Evolutionary conservation across 1,140 invertebrate genomes (phyloP).

Genomic region (Homalodisca vitripennis): DNA sequence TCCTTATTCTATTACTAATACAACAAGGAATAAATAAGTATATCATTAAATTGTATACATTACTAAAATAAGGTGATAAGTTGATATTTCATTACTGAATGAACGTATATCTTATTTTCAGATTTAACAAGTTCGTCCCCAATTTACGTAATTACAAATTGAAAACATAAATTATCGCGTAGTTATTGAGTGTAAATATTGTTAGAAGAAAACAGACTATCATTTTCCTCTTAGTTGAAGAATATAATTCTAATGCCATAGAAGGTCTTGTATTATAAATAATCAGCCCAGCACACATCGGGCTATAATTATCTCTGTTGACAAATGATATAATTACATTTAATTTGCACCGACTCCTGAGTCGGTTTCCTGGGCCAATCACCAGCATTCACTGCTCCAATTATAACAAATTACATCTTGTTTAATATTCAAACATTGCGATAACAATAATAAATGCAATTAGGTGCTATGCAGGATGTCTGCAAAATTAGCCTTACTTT

Average conservation of each 20-base stretch:
- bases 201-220: background rate
- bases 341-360: background rate
- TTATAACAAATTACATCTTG: slow-evolving; percentile 5
- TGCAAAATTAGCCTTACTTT: too few relatives aligned
- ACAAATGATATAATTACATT: slow-evolving; percentile 18
- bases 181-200: background rate
- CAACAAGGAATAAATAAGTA: too few relatives aligned
- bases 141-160: background rate
- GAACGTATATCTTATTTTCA: too few relatives aligned
- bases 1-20: too few relatives aligned
- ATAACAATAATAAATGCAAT: too few relatives aligned
- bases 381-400: background rate
- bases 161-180: background rate
- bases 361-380: slow-evolving; percentile 2
- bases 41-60: too few relatives aligned
- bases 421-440: slow-evolving; percentile 6
- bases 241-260: background rate
- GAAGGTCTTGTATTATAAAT: slow-evolving; percentile 5
- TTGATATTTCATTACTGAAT: too few relatives aligned
- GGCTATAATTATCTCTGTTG: slow-evolving; percentile 2
- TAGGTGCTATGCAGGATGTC: too few relatives aligned
- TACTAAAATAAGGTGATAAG: too few relatives aligned
- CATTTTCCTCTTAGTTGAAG: slow-evolving; percentile 4
- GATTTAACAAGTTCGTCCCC: too few relatives aligned
- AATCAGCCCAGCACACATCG: background rate